These are phyloP conservation scores for Gnatocerus cornutus DNA, from an alignment of 2,888 invertebrate species.

Conservation along the genomic window DNA sequence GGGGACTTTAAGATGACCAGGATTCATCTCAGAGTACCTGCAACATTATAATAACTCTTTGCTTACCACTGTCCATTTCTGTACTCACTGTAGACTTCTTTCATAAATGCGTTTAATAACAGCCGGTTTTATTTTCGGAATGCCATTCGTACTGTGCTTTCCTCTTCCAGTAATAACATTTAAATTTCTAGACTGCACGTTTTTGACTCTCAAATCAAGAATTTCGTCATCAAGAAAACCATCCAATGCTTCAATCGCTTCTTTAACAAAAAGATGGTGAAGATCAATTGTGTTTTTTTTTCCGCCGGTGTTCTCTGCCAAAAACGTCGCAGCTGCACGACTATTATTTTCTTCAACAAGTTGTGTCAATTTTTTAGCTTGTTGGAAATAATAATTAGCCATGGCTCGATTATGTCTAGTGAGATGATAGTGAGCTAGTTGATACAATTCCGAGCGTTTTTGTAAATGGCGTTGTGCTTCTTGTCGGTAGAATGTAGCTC, in stretches of 20 bases:
- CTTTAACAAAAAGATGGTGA: constrained; percentile 82
- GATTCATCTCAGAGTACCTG: no score
- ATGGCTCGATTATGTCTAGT: not conserved
- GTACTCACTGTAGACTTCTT: constrained; percentile 70
- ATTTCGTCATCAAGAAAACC: constrained; percentile 80
- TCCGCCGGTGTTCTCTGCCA: constrained; percentile 70
- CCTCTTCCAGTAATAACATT: constrained; percentile 87
- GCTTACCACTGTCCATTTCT: no score
- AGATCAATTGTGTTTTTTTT: constrained; percentile 79
- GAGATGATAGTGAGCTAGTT: not conserved
- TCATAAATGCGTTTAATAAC: constrained; percentile 76
- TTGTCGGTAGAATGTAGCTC: constrained; percentile 6
- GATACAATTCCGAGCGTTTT: constrained; percentile 1
- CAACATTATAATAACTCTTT: no score
- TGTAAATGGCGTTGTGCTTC: constrained; percentile 10
- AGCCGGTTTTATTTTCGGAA: constrained; percentile 81
- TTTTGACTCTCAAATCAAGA: constrained; percentile 69
- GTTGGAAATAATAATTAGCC: constrained; percentile 8
- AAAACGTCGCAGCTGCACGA: constrained; percentile 76
- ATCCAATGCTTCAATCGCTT: constrained; percentile 80
- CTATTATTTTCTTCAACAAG: constrained; percentile 73
- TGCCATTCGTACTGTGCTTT: constrained; percentile 78
- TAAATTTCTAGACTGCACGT: constrained; percentile 63
- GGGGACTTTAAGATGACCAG: no score
- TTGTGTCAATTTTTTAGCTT: constrained; percentile 6